A percentile compares a stretch with the other conserved stretches of the same genome.
Evolutionary conservation across 2,797 vertebrate species (phyloP).

Genomic region (Coendou prehensilis): DNA sequence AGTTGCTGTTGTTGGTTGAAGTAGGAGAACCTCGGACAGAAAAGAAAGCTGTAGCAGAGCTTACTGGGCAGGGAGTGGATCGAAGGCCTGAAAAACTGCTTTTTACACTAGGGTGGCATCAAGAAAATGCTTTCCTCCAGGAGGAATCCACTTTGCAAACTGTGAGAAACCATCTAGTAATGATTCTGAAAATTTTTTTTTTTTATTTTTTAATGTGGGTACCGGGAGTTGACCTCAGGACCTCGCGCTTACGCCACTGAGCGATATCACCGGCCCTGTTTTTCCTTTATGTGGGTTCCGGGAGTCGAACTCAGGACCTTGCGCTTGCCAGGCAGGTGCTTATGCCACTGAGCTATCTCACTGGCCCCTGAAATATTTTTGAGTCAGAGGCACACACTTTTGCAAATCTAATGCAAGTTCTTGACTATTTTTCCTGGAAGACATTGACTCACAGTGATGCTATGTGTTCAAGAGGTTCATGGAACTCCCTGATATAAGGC

Average conservation of each 20-base stretch:
- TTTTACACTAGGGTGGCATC: background rate
- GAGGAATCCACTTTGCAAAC: background rate
- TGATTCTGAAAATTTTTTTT: background rate
- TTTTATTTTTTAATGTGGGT: too few relatives aligned
- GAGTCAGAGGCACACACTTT: background rate
- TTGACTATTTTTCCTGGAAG: background rate
- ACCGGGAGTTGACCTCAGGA: too few relatives aligned
- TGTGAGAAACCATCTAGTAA: background rate
- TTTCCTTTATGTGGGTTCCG: too few relatives aligned
- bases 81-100: background rate
- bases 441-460: background rate
- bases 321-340: too few relatives aligned
- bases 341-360: too few relatives aligned
- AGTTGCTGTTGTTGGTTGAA: slow-evolving; percentile 43
- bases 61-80: background rate
- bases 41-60: background rate
- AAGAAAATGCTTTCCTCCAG: background rate
- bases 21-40: background rate
- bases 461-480: background rate
- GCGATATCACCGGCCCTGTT: too few relatives aligned
- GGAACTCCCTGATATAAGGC: background rate
- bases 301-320: too few relatives aligned
- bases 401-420: background rate
- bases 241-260: too few relatives aligned
- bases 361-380: background rate